A percentile compares a stretch with the other conserved stretches of the same genome.
phyloP scores from a whole-genome alignment of 53 echinoderm and acorn worm genomes.

The Arbacia lixula region DNA sequence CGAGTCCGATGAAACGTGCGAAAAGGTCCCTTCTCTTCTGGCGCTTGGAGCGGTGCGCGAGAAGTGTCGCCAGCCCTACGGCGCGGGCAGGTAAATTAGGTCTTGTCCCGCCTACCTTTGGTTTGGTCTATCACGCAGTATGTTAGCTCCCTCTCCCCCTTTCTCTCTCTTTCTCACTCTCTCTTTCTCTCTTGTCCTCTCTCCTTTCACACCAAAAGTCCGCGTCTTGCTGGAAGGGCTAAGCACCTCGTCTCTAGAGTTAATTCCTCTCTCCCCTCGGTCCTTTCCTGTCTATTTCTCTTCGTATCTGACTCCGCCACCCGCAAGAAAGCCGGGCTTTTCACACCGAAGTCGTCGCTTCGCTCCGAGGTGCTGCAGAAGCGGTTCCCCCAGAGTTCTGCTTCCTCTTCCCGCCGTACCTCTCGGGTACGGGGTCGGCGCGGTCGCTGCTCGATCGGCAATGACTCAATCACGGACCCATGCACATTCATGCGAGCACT shows the following conservation, averaged over 20 bases:
- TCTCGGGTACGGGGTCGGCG: not conserved
- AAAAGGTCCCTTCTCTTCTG: slow-evolving; percentile 12
- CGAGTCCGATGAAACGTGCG: slow-evolving; percentile 30
- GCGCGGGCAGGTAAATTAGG: slow-evolving; percentile 58
- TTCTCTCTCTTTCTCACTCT: not conserved
- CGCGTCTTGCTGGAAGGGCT: slow-evolving; percentile 44
- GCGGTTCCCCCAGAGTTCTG: slow-evolving; percentile 33
- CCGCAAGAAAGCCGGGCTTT: slow-evolving; percentile 34
- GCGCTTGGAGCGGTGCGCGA: slow-evolving; percentile 14
- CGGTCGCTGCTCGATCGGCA: too few species aligned
- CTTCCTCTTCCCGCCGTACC: not conserved
- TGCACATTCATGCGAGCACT: too few species aligned
- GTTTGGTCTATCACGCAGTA: not conserved
- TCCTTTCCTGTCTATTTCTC: not conserved
- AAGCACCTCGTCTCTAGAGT: slow-evolving; percentile 40
- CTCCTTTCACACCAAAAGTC: slow-evolving; percentile 17
- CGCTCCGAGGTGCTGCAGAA: slow-evolving; percentile 1
- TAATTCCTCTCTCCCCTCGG: slow-evolving; percentile 9
- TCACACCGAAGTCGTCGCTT: slow-evolving; percentile 46
- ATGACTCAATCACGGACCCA: too few species aligned
- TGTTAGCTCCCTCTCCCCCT: not conserved
- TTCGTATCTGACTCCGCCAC: not conserved
- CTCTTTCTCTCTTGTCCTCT: not conserved
- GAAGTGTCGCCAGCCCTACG: slow-evolving; percentile 51
- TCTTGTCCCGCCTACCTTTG: slow-evolving; percentile 32